phyloP scores from a whole-genome alignment of 2,888 invertebrate species.

The Chrysodeixis includens region DNA sequence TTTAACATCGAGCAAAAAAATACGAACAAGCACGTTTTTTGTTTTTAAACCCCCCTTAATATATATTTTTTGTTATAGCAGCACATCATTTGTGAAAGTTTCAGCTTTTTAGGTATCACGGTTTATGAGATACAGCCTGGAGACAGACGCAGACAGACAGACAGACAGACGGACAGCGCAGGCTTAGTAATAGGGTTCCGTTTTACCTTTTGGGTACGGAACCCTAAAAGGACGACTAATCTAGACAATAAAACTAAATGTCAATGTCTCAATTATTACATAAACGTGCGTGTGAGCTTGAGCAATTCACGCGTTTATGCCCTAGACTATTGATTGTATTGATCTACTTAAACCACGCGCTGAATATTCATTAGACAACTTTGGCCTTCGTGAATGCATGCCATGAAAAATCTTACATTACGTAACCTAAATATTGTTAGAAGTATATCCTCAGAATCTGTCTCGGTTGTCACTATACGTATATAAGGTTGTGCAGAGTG shows the following conservation, averaged over 20 bases:
- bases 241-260: background rate
- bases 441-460: background rate
- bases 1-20: too few species aligned
- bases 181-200: too few species aligned
- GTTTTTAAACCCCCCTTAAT: too few species aligned
- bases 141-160: too few species aligned
- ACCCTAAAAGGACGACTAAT: background rate
- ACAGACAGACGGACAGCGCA: too few species aligned
- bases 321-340: constrained; percentile 8
- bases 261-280: background rate
- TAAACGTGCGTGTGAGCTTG: constrained; percentile 7
- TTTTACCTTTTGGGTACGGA: background rate
- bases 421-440: constrained; percentile 1
- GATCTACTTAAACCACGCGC: constrained; percentile 2
- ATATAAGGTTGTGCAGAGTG: constrained; percentile 3
- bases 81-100: too few species aligned
- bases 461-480: background rate
- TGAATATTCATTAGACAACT: constrained; percentile 5
- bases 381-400: background rate
- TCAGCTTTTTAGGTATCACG: too few species aligned
- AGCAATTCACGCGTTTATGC: background rate
- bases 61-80: too few species aligned
- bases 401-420: constrained; percentile 2
- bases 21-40: too few species aligned
- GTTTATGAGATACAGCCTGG: too few species aligned